phyloP scores from a whole-genome alignment of 2,113 vertebrate species.

The Macquaria ambigua region DNA sequence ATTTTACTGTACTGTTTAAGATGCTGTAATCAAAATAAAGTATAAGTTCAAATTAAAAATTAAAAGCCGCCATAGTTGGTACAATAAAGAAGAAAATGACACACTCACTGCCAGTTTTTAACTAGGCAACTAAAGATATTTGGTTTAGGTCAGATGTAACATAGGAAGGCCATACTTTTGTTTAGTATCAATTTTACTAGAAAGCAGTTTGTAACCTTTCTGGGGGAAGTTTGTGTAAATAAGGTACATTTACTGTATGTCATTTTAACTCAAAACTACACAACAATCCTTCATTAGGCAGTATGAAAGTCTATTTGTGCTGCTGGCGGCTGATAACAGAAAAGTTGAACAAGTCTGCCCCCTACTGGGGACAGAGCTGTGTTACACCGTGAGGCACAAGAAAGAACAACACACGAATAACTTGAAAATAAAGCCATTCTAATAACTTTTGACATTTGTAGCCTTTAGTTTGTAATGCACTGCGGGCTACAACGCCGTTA shows the following conservation, averaged over 20 bases:
- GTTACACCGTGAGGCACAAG: conserved; percentile 14
- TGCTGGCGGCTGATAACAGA: background rate
- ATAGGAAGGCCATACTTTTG: background rate
- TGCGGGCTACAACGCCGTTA: accelerated
- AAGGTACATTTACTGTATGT: background rate
- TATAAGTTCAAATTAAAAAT: background rate
- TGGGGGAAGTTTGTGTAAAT: too few relatives aligned
- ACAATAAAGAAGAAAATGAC: background rate
- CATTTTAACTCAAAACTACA: background rate
- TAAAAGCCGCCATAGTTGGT: too few relatives aligned
- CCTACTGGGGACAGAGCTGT: conserved; percentile 27
- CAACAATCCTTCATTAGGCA: background rate
- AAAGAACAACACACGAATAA: background rate
- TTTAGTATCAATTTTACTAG: background rate
- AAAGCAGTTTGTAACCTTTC: background rate
- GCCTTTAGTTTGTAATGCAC: background rate
- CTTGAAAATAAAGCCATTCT: background rate
- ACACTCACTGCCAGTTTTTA: background rate
- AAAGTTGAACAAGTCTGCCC: conserved; percentile 30
- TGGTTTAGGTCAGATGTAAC: background rate
- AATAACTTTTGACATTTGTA: background rate
- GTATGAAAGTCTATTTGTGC: background rate
- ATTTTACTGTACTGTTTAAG: background rate
- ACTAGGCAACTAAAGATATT: background rate
- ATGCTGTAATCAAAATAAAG: background rate